A percentile compares a stretch with the other conserved stretches of the same genome.
Evolutionary conservation across 1,140 invertebrate species (phyloP).

Genomic region (Halictus rubicundus): DNA sequence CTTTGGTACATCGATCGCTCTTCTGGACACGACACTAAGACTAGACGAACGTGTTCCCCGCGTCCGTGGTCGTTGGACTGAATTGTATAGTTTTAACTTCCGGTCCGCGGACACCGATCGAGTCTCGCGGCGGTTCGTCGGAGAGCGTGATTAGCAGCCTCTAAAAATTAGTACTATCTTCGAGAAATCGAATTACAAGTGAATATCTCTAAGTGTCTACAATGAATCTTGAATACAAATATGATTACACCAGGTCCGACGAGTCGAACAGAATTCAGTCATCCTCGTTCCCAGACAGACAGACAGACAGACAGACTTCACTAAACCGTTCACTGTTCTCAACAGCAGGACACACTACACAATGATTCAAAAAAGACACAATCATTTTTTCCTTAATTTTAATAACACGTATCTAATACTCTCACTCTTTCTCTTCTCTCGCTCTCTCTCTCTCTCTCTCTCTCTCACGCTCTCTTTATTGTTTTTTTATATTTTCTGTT

Average conservation of each 20-base stretch:
- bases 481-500: background rate
- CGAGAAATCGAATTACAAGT: slow-evolving; percentile 58
- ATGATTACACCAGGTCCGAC: slow-evolving; percentile 67
- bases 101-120: slow-evolving; percentile 18
- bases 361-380: slow-evolving; percentile 55
- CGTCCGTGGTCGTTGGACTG: slow-evolving; percentile 18
- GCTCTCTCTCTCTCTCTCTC: slow-evolving; percentile 43
- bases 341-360: slow-evolving; percentile 39
- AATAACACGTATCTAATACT: slow-evolving; percentile 61
- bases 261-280: slow-evolving; percentile 46
- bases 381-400: slow-evolving; percentile 49
- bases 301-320: background rate
- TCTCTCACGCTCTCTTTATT: slow-evolving; percentile 3
- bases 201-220: slow-evolving; percentile 54
- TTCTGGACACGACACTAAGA: slow-evolving; percentile 68
- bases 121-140: slow-evolving; percentile 16
- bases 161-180: slow-evolving; percentile 61
- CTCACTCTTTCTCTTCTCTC: slow-evolving; percentile 42
- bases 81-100: slow-evolving; percentile 4
- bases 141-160: slow-evolving; percentile 10
- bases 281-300: slow-evolving; percentile 45
- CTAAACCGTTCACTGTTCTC: slow-evolving; percentile 26
- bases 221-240: slow-evolving; percentile 62
- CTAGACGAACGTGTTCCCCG: slow-evolving; percentile 73
- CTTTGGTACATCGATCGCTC: slow-evolving; percentile 71